Evolutionary conservation across 2,888 invertebrate genomes (phyloP).

Genomic region (Habroteleia sp.): DNA sequence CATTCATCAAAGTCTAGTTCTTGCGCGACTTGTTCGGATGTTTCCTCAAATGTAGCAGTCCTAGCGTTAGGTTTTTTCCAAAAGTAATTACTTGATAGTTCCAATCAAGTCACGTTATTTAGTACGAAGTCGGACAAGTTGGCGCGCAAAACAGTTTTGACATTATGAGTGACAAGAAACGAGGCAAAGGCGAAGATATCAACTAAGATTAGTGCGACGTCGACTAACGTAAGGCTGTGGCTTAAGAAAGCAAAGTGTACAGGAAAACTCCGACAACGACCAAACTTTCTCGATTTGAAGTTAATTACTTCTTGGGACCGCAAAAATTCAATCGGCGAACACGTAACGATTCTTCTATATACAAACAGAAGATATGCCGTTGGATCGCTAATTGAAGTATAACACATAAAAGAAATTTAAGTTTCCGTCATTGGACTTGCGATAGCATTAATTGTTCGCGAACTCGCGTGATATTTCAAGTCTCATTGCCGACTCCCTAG

Average conservation of each 20-base stretch:
- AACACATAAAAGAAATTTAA: slow-evolving; percentile 52
- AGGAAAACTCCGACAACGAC: slow-evolving; percentile 67
- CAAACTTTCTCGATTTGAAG: slow-evolving; percentile 78
- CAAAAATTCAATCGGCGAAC: slow-evolving; percentile 76
- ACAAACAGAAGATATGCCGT: slow-evolving; percentile 56
- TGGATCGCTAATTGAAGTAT: slow-evolving; percentile 49
- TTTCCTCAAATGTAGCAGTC: too few relatives aligned
- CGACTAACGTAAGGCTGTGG: slow-evolving; percentile 40
- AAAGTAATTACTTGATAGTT: too few relatives aligned
- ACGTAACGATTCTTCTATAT: slow-evolving; percentile 72
- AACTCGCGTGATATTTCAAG: slow-evolving; percentile 1
- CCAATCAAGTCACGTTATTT: slow-evolving; percentile 17
- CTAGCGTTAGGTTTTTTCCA: too few relatives aligned
- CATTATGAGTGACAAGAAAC: slow-evolving; percentile 56
- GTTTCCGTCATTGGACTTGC: slow-evolving; percentile 23
- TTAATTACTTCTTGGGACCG: slow-evolving; percentile 77
- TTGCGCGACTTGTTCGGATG: too few relatives aligned
- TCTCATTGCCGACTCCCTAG: too few relatives aligned
- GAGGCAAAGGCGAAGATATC: slow-evolving; percentile 29
- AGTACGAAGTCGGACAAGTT: slow-evolving; percentile 30
- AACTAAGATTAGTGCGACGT: slow-evolving; percentile 47
- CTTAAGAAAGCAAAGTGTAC: slow-evolving; percentile 55
- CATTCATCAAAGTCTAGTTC: too few relatives aligned
- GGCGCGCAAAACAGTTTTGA: slow-evolving; percentile 40
- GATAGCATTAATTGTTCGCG: slow-evolving; percentile 20